A percentile compares a stretch with the other conserved stretches of the same genome.
Conservation (phyloP, 2,797 vertebrate genomes). For the Gymnothorax reevesii region DNA sequence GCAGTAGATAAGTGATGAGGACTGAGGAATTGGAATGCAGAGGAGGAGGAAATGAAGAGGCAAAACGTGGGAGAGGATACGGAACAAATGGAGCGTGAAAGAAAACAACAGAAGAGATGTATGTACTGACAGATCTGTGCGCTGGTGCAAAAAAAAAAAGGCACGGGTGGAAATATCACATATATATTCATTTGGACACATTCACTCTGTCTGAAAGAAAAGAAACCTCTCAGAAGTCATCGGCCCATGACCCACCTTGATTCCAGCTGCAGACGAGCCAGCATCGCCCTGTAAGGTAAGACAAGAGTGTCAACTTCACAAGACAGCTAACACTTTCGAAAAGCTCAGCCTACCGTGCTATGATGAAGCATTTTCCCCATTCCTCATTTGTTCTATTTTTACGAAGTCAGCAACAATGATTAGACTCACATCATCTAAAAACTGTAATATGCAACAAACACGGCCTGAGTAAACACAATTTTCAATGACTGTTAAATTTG, state of each 20-base stretch:
- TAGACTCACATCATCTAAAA: too few relatives aligned
- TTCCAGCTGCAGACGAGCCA: conserved; percentile 94
- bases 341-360: too few relatives aligned
- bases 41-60: not conserved
- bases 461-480: too few relatives aligned
- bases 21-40: not conserved
- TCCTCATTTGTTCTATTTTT: too few relatives aligned
- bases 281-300: conserved; percentile 81
- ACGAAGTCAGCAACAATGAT: too few relatives aligned
- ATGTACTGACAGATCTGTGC: not conserved
- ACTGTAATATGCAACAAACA: too few relatives aligned
- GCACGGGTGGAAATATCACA: not conserved
- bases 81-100: not conserved
- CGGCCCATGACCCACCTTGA: conserved; percentile 81
- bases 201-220: not conserved
- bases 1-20: not conserved
- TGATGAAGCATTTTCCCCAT: not conserved
- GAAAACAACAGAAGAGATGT: not conserved
- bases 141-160: not conserved
- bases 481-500: too few relatives aligned
- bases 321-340: too few relatives aligned
- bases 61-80: not conserved
- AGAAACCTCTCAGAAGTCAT: not conserved
- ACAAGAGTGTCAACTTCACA: not conserved
- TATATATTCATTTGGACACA: not conserved